These are phyloP conservation scores for Sternotherus odoratus DNA, from an alignment of 2,797 vertebrate genomes.

Conservation along the genomic window DNA sequence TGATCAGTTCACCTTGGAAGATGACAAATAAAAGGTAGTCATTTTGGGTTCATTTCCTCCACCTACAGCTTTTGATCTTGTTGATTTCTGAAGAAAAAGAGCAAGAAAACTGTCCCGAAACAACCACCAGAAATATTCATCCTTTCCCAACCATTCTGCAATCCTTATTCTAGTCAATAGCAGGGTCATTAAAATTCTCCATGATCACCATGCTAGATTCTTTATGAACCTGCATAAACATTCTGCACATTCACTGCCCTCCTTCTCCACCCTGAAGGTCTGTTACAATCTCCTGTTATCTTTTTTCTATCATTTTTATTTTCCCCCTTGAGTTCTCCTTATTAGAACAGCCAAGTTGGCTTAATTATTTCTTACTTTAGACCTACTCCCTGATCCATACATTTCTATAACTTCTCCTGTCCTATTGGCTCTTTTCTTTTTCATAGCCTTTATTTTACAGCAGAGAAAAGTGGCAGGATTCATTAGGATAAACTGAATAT, in stretches of 20 bases:
- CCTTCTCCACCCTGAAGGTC: background rate
- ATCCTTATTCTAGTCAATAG: slow-evolving; percentile 5
- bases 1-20: slow-evolving; percentile 38
- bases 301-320: background rate
- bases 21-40: no score
- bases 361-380: background rate
- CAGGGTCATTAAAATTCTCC: background rate
- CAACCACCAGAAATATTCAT: slow-evolving; percentile 3
- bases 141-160: slow-evolving; percentile 44
- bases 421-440: background rate
- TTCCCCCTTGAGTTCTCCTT: background rate
- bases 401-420: rapidly evolving
- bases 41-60: slow-evolving; percentile 29
- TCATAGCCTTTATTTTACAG: rapidly evolving
- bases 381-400: background rate
- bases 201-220: background rate
- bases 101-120: slow-evolving; percentile 28
- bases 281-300: background rate
- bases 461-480: background rate
- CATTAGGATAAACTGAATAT: background rate
- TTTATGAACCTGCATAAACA: slow-evolving; percentile 1
- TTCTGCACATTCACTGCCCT: background rate
- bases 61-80: slow-evolving; percentile 55
- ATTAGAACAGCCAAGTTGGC: background rate
- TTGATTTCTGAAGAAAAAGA: slow-evolving; percentile 47